These are phyloP conservation scores for Tenrec ecaudatus DNA, from an alignment of 2,113 vertebrate species.

Conservation along the genomic window DNA sequence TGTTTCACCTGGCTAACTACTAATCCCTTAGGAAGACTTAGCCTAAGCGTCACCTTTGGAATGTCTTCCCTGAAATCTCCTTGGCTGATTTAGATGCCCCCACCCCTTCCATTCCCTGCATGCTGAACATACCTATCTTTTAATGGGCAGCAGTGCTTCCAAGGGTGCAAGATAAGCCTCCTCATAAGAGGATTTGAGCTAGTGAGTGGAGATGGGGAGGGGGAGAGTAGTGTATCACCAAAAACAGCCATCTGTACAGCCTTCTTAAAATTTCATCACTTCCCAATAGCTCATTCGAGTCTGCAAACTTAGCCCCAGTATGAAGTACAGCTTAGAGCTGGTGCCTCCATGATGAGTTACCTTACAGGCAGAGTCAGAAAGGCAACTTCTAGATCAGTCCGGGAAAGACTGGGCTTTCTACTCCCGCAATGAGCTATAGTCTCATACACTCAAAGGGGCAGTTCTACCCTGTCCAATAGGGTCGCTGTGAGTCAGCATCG, in stretches of 20 bases:
- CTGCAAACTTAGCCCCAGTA: not conserved
- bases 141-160: not conserved
- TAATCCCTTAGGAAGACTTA: slow-evolving; percentile 15
- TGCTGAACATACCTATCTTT: not conserved
- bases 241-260: not conserved
- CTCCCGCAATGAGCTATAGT: no score
- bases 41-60: not conserved
- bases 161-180: not conserved
- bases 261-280: slow-evolving; percentile 6
- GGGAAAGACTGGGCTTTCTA: no score
- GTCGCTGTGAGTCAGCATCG: no score
- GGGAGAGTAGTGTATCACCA: not conserved
- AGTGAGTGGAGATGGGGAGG: not conserved
- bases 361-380: not conserved
- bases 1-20: not conserved
- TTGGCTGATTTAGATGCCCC: not conserved
- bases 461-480: no score
- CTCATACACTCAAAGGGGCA: no score
- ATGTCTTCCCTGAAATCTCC: slow-evolving; percentile 1
- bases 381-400: not conserved
- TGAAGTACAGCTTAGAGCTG: not conserved
- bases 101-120: not conserved
- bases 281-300: not conserved
- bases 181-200: not conserved
- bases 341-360: not conserved